phyloP scores from a whole-genome alignment of 2,113 vertebrate genomes.

The Stegostoma tigrinum region DNA sequence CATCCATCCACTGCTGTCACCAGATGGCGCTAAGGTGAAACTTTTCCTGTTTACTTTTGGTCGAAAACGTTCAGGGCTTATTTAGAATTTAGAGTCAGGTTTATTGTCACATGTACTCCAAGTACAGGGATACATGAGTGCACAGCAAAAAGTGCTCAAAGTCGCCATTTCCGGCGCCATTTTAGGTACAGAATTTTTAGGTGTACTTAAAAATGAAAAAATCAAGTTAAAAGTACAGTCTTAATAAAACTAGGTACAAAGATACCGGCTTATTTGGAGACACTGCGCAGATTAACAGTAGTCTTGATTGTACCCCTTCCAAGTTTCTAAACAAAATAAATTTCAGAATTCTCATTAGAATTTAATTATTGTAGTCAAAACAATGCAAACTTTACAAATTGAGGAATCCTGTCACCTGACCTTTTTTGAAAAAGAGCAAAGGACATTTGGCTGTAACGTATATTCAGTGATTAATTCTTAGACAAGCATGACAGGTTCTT shows the following conservation, averaged over 20 bases:
- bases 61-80: not conserved
- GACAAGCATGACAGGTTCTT: not conserved
- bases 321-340: not conserved
- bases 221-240: too few species aligned
- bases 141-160: too few species aligned
- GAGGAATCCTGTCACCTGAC: too few species aligned
- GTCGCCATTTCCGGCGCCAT: too few species aligned
- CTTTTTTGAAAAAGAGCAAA: not conserved
- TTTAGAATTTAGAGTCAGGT: too few species aligned
- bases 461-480: not conserved
- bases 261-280: not conserved
- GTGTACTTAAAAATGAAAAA: too few species aligned
- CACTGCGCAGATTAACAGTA: not conserved
- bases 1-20: not conserved
- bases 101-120: too few species aligned
- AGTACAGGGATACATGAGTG: too few species aligned
- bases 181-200: too few species aligned
- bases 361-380: not conserved
- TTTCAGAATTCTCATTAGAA: not conserved
- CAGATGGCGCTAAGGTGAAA: slow-evolving; percentile 16
- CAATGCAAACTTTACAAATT: not conserved
- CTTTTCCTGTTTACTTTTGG: not conserved
- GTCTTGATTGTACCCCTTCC: not conserved
- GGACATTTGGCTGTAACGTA: not conserved
- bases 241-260: too few species aligned